Evolutionary conservation across 1,140 invertebrate species (phyloP).

Genomic region (Euwallacea similis): DNA sequence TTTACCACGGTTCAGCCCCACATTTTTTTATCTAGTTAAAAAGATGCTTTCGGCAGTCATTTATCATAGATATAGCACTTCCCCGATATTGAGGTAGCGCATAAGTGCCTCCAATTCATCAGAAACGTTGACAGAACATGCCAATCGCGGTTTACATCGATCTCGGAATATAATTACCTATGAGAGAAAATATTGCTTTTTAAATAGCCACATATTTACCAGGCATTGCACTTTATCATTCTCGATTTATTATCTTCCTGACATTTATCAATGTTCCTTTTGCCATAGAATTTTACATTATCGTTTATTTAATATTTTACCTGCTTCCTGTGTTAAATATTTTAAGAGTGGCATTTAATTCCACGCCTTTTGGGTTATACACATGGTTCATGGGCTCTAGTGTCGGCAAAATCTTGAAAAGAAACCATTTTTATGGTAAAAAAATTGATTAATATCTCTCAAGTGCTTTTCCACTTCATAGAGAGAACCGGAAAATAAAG

Average conservation of each 20-base stretch:
- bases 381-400: neutral
- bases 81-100: conserved; percentile 15
- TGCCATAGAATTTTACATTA: too few species aligned
- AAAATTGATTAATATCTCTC: neutral
- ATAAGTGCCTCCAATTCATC: conserved; percentile 21
- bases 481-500: neutral
- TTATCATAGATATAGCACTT: conserved; percentile 20
- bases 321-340: too few species aligned
- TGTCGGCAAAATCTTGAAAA: too few species aligned
- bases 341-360: too few species aligned
- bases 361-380: neutral
- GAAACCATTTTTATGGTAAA: neutral
- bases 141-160: conserved; percentile 16
- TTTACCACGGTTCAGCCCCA: conserved; percentile 10
- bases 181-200: conserved; percentile 15
- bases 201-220: conserved; percentile 7
- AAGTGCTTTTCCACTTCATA: neutral
- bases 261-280: conserved; percentile 1
- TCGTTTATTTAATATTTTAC: too few species aligned
- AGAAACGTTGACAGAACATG: conserved; percentile 22
- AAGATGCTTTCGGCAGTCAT: conserved; percentile 20
- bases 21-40: conserved; percentile 28
- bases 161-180: conserved; percentile 22
- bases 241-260: conserved; percentile 6
- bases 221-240: conserved; percentile 1